A percentile compares a stretch with the other conserved stretches of the same genome.
Evolutionary conservation across 1,140 invertebrate genomes (phyloP).

Genomic region (Sesamia nonagrioides): DNA sequence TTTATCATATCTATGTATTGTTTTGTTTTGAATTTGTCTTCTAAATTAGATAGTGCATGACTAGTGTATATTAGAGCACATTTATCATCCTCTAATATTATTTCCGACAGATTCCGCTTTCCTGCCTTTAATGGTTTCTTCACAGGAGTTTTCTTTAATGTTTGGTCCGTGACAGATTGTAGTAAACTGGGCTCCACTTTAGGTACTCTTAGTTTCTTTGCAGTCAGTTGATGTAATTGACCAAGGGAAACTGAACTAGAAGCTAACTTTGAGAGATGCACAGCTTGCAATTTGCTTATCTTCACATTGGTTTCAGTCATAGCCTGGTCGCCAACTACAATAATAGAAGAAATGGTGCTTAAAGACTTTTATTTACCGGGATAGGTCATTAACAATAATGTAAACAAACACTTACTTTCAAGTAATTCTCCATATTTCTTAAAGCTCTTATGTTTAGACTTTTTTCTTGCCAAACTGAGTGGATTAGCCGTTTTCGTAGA

Average conservation of each 20-base stretch:
- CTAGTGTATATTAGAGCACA: slow-evolving; percentile 82
- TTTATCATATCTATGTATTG: slow-evolving; percentile 80
- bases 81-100: slow-evolving; percentile 80
- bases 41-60: slow-evolving; percentile 70
- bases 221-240: slow-evolving; percentile 87
- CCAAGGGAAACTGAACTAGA: slow-evolving; percentile 88
- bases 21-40: slow-evolving; percentile 78
- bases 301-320: slow-evolving; percentile 89
- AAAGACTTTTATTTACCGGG: slow-evolving; percentile 4
- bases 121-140: neutral
- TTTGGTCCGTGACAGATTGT: slow-evolving; percentile 78
- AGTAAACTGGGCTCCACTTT: slow-evolving; percentile 84
- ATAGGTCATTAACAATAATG: neutral
- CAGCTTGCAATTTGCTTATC: slow-evolving; percentile 89
- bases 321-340: slow-evolving; percentile 88
- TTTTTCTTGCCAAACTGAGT: slow-evolving; percentile 75
- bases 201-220: slow-evolving; percentile 71
- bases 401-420: slow-evolving; percentile 70
- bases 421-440: slow-evolving; percentile 85
- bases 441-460: slow-evolving; percentile 75
- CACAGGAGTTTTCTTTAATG: slow-evolving; percentile 71
- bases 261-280: slow-evolving; percentile 89
- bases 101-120: slow-evolving; percentile 53
- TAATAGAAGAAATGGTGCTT: slow-evolving; percentile 55
- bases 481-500: slow-evolving; percentile 80